A percentile compares a stretch with the other conserved stretches of the same genome.
Evolutionary conservation across 1,140 invertebrate species (phyloP).

Genomic region (Ylistrum balloti): DNA sequence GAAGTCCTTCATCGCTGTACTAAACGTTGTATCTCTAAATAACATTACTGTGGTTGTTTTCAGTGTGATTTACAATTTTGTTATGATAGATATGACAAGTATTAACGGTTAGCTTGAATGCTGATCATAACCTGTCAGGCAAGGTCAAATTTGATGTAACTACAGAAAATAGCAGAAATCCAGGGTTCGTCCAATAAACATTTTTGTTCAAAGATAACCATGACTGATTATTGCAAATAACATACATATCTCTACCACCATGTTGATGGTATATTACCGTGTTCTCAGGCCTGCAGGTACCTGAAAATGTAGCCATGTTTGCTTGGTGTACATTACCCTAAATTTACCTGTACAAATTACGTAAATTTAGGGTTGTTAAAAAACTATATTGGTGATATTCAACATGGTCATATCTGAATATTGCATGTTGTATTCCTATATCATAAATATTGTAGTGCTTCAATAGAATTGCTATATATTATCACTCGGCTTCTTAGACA

Average conservation of each 20-base stretch:
- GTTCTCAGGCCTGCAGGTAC: neutral
- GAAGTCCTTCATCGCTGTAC: too few relatives aligned
- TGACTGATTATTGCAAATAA: neutral
- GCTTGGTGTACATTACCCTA: neutral
- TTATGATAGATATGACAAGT: too few relatives aligned
- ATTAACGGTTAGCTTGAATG: too few relatives aligned
- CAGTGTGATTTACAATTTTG: too few relatives aligned
- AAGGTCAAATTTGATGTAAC: too few relatives aligned
- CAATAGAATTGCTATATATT: conserved; percentile 1
- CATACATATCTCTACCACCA: neutral
- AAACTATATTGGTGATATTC: neutral
- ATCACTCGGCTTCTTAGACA: neutral
- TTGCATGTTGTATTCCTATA: neutral
- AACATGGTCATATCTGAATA: neutral
- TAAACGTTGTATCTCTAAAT: too few relatives aligned
- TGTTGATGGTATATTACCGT: conserved; percentile 1
- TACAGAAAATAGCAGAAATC: too few relatives aligned
- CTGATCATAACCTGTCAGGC: too few relatives aligned
- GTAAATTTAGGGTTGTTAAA: neutral
- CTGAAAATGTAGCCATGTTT: neutral
- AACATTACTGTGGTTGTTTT: too few relatives aligned
- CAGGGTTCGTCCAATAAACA: too few relatives aligned
- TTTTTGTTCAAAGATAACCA: neutral
- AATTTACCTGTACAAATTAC: neutral
- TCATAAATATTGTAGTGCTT: neutral